phyloP scores from a whole-genome alignment of 92 coral and sea anemone species.

The Parazoanthus atlanticus region DNA sequence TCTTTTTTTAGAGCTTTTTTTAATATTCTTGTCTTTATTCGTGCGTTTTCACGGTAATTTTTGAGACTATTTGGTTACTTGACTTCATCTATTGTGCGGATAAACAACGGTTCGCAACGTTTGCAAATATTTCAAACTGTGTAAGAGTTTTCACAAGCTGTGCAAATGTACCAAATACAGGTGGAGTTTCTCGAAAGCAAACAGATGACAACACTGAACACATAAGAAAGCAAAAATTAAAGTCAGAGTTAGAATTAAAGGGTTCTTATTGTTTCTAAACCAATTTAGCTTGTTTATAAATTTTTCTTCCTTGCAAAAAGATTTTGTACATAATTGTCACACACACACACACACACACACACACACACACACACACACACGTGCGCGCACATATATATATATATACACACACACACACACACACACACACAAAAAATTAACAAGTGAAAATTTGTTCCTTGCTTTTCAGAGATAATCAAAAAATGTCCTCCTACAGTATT shows the following conservation, averaged over 20 bases:
- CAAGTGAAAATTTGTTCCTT: too few species aligned
- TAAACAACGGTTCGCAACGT: not conserved
- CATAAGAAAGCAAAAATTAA: not conserved
- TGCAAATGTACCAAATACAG: not conserved
- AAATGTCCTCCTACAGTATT: not conserved
- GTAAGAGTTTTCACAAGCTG: conserved; percentile 15
- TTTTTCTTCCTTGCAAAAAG: not conserved
- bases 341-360: not conserved
- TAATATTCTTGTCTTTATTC: not conserved
- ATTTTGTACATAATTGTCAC: not conserved
- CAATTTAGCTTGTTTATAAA: not conserved
- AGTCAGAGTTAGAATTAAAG: not conserved
- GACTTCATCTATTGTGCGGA: not conserved
- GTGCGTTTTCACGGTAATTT: not conserved
- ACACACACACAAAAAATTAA: not conserved
- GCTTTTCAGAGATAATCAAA: too few species aligned
- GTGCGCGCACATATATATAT: too few species aligned
- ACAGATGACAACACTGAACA: not conserved
- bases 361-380: not conserved
- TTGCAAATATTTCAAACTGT: conserved; percentile 9
- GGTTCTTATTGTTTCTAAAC: not conserved
- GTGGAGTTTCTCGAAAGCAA: not conserved
- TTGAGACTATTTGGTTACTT: not conserved
- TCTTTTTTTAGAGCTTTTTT: not conserved
- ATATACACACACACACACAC: not conserved